Percentiles rank a stretch among this genome's conserved stretches.
Conservation (phyloP, 2,888 invertebrate species). For the Perithous albicinctus region DNA sequence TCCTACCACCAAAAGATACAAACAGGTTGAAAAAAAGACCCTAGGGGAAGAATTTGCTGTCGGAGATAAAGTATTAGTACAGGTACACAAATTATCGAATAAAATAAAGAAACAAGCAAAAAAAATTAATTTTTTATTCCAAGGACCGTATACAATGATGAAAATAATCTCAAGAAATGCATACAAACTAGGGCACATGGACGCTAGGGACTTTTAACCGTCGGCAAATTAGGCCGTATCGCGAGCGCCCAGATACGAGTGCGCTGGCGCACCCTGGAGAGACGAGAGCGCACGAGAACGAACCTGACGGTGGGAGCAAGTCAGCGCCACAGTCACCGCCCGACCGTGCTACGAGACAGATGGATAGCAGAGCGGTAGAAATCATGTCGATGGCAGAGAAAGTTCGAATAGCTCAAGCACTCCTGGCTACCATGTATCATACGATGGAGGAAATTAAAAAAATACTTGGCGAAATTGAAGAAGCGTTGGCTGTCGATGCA, state of each 20-base stretch:
- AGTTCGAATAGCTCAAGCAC: not conserved
- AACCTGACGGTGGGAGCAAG: not conserved
- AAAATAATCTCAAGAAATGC: not conserved
- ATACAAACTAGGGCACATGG: not conserved
- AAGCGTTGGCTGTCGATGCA: not conserved
- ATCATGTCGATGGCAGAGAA: too few species aligned
- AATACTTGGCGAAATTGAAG: not conserved
- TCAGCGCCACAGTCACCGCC: not conserved
- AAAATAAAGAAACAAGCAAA: constrained; percentile 25
- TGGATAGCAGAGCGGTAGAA: too few species aligned
- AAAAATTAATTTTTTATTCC: constrained; percentile 19
- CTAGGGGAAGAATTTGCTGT: not conserved
- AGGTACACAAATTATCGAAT: constrained; percentile 26
- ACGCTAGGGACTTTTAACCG: constrained; percentile 26
- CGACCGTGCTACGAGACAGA: not conserved
- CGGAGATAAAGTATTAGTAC: constrained; percentile 11
- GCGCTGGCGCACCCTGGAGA: not conserved
- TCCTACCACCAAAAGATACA: constrained; percentile 3
- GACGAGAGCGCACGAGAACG: not conserved
- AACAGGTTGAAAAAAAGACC: not conserved
- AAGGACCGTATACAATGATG: constrained; percentile 5
- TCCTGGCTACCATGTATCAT: not conserved
- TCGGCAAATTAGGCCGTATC: constrained; percentile 15
- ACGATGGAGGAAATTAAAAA: not conserved
- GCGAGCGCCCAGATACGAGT: not conserved